A percentile compares a stretch with the other conserved stretches of the same genome.
Evolutionary conservation across 2,113 vertebrate species (phyloP).

Genomic region (Malaclemys terrapin): DNA sequence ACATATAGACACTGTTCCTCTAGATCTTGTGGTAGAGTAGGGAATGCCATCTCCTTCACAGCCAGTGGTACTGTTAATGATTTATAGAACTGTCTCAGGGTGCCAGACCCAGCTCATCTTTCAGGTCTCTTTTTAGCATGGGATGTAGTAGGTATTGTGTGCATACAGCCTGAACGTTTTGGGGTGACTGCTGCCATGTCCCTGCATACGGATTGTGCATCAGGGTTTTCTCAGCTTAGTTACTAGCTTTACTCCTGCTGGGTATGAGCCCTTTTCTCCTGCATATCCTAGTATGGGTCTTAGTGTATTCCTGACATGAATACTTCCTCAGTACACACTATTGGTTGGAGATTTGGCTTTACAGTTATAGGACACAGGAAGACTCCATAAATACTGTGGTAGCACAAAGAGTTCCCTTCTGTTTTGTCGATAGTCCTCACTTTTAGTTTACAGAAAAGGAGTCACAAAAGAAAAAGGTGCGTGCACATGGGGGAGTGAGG

Average conservation of each 20-base stretch:
- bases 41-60: not conserved
- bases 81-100: not conserved
- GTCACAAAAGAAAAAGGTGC: not conserved
- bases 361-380: not conserved
- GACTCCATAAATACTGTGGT: constrained; percentile 5
- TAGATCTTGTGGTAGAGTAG: not conserved
- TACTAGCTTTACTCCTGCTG: not conserved
- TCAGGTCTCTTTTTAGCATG: not conserved
- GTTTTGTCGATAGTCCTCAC: not conserved
- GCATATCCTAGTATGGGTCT: not conserved
- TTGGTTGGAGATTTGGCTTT: constrained; percentile 12
- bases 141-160: not conserved
- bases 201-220: accelerated
- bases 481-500: not conserved
- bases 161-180: not conserved
- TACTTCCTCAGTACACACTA: accelerated
- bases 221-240: not conserved
- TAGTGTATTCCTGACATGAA: not conserved
- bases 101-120: not conserved
- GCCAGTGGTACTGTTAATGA: not conserved
- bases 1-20: not conserved
- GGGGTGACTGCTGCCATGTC: not conserved
- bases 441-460: constrained; percentile 11
- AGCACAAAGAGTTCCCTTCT: constrained; percentile 12
- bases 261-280: not conserved